phyloP scores from a whole-genome alignment of 2,888 invertebrate genomes.

The Crocallis elinguaria region DNA sequence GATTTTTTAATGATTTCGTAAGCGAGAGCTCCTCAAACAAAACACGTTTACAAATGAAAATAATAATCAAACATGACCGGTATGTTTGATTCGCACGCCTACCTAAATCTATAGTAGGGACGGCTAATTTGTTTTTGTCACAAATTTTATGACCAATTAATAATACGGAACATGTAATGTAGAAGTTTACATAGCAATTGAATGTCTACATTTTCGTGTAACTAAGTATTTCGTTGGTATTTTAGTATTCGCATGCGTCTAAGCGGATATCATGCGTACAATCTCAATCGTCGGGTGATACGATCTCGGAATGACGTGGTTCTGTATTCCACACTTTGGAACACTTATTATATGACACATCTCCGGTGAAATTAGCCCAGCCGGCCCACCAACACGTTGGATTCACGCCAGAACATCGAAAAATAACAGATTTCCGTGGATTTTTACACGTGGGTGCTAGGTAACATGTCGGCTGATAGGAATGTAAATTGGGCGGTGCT shows the following conservation, averaged over 20 bases:
- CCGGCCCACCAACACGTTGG: conserved; percentile 69
- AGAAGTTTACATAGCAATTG: conserved; percentile 8
- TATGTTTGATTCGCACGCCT: no score
- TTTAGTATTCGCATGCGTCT: conserved; percentile 2
- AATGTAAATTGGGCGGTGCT: conserved; percentile 35
- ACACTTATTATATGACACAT: conserved; percentile 76
- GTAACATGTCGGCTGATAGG: conserved; percentile 33
- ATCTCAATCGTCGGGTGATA: conserved; percentile 51
- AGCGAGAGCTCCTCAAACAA: no score
- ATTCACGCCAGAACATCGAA: conserved; percentile 65
- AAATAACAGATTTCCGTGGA: conserved; percentile 58
- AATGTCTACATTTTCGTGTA: conserved; percentile 6
- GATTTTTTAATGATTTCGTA: no score
- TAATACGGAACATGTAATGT: conserved; percentile 14
- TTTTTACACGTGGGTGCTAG: conserved; percentile 40
- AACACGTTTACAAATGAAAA: no score
- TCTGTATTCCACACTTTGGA: conserved; percentile 60
- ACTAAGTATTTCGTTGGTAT: not conserved
- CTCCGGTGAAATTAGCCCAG: conserved; percentile 74
- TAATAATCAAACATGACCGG: no score
- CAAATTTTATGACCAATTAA: conserved; percentile 16
- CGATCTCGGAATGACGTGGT: conserved; percentile 56
- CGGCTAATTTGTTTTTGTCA: no score
- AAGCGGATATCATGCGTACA: conserved; percentile 35
- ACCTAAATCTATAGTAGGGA: no score